A percentile compares a stretch with the other conserved stretches of the same genome.
Evolutionary conservation across 2,113 vertebrate genomes (phyloP).

Genomic region (Ivindomyrus marchei): DNA sequence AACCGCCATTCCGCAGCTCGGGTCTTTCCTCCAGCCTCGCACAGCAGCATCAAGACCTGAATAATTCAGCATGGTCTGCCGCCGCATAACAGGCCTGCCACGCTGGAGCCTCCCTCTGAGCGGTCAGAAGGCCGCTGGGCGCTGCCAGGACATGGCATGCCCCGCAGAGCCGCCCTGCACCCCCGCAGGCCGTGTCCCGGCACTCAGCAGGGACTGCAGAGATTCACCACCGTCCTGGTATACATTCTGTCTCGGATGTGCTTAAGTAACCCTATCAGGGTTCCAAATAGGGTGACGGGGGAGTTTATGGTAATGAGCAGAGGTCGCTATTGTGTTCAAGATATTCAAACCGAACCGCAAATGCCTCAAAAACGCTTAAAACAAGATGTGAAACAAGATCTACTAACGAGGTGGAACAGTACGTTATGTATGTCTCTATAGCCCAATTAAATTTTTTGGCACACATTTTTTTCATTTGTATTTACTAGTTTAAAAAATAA

Average conservation of each 20-base stretch:
- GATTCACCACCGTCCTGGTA: neutral
- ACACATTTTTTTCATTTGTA: neutral
- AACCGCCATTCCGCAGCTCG: neutral
- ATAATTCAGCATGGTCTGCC: constrained; percentile 48
- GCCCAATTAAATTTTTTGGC: neutral
- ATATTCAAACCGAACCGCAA: neutral
- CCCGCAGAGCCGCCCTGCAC: neutral
- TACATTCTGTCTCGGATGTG: neutral
- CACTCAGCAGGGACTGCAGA: neutral
- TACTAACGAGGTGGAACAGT: neutral
- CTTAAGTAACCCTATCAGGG: neutral
- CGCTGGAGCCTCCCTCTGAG: constrained; percentile 38
- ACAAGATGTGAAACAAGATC: neutral
- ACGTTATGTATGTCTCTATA: neutral
- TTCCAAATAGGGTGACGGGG: neutral
- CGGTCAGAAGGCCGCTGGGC: constrained; percentile 35
- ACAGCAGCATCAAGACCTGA: constrained; percentile 33
- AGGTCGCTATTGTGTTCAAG: neutral
- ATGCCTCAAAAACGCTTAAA: neutral
- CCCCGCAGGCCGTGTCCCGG: neutral
- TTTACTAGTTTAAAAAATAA: neutral
- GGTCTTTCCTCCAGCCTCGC: neutral
- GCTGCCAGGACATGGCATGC: neutral
- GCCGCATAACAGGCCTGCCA: constrained; percentile 42
- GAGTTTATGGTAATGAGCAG: neutral